Percentiles rank a stretch among this genome's conserved stretches.
phyloP scores from a whole-genome alignment of 2,113 vertebrate genomes.

The Baryphthengus martii region DNA sequence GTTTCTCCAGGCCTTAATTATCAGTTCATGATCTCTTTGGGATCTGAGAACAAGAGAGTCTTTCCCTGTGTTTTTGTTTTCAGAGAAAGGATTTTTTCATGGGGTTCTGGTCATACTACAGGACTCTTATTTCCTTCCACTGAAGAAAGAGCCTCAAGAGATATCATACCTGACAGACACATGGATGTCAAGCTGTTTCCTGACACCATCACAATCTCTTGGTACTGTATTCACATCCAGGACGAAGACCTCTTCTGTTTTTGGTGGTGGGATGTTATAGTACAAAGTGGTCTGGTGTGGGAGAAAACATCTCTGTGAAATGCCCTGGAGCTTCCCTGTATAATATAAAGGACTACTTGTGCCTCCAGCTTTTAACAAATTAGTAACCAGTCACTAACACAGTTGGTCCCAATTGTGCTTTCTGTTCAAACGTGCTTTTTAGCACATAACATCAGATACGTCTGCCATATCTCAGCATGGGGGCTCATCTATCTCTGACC shows the following conservation, averaged over 20 bases:
- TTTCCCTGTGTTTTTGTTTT: not conserved
- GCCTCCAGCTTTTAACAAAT: not conserved
- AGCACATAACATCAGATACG: not conserved
- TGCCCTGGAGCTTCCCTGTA: not conserved
- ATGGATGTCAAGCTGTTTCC: constrained; percentile 4
- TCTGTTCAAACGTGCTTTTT: not conserved
- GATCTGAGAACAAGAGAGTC: not conserved
- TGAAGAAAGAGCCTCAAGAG: not conserved
- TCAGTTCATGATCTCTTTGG: not conserved
- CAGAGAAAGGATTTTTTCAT: not conserved
- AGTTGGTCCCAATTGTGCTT: not conserved
- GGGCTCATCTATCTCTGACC: not conserved
- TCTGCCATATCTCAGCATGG: not conserved
- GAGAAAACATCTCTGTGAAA: not conserved
- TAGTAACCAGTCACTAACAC: not conserved
- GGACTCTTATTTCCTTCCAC: too few species aligned
- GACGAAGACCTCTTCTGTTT: not conserved
- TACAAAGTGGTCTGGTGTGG: constrained; percentile 12
- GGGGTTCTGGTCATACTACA: not conserved
- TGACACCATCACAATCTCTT: not conserved
- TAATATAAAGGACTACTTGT: not conserved
- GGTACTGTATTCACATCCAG: constrained; percentile 16
- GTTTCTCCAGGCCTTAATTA: not conserved
- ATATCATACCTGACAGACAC: constrained; percentile 46
- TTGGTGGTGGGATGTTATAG: constrained; percentile 39